A percentile compares a stretch with the other conserved stretches of the same genome.
Evolutionary conservation across 2,797 vertebrate genomes (phyloP).

Genomic region (Coregonus ussuriensis): DNA sequence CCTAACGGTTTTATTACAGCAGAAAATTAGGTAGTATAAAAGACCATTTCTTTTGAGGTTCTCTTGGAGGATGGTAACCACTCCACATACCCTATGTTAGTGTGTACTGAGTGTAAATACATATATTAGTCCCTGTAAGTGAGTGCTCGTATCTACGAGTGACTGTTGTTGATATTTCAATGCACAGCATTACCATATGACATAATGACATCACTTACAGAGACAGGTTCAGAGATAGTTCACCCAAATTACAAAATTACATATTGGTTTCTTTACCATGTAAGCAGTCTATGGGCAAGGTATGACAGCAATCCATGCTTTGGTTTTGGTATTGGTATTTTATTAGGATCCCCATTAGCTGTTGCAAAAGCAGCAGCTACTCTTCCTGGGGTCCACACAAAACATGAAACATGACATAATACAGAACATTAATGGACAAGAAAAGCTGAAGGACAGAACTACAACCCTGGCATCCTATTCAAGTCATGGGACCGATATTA

Average conservation of each 20-base stretch:
- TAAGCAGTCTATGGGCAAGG: no score
- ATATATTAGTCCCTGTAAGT: constrained; percentile 14
- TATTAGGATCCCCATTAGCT: no score
- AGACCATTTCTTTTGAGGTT: constrained; percentile 14
- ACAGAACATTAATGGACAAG: no score
- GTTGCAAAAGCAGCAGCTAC: no score
- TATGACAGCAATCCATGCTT: no score
- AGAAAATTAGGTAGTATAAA: neutral
- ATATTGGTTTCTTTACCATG: no score
- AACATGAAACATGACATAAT: no score
- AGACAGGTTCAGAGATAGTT: constrained; percentile 12
- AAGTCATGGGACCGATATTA: no score
- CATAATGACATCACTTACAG: neutral
- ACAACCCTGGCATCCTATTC: no score
- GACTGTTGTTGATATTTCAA: constrained; percentile 11
- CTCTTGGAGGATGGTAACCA: constrained; percentile 10
- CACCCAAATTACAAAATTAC: neutral
- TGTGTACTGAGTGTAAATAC: constrained; percentile 8
- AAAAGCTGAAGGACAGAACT: no score
- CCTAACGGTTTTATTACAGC: constrained; percentile 28
- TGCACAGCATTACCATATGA: neutral
- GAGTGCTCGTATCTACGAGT: neutral
- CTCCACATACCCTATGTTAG: neutral
- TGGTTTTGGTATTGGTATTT: no score
- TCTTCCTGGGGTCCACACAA: no score